Base-by-base conservation (phyloP, 2,888 invertebrate species). In the Caenorhabditis sinica region DNA sequence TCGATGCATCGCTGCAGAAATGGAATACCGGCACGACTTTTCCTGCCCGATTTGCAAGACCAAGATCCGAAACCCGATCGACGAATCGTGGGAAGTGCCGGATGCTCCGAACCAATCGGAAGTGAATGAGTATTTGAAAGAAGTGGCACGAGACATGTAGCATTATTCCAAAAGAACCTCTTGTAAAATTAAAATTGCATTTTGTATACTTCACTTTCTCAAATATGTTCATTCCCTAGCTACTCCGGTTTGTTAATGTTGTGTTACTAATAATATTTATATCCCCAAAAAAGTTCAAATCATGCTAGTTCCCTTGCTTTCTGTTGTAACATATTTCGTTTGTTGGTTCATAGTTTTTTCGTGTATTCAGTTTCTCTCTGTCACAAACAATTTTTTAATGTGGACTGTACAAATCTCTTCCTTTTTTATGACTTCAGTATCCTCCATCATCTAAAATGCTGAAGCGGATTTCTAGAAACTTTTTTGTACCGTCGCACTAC, bases 31-130 rank as follows among this genome's bases (percentile, higher is more conserved):
- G 6, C 60, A 60, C 0, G 83, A 87, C 25, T 88, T 88, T 63
- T 61, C 75, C 1, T 88, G 88, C 69, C 88, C 88, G 0, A 63
- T 88, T 43, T 88, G 88, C 69, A 77, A 80, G 60, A 82, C 71
- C 6, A 72, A 75, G 17, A 82, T 83, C 51, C 30, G 58, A 33
- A 73, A 85, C 3, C 88, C 88, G 0, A 73, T 88, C 23, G 86
- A 86, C 63, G 69, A 81, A 4, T 84, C 87, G 0, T 88, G 88
- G 88, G 87, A 86, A 40, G 87, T 88, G 11, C 66, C 87, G 0
- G 88, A 88, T 73, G 76, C 61, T 30, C 88, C 88, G 15, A 53
- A 74, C 15, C 65, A 75, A 20, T 53, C 71, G 4, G 87, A 88
- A 82, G 83, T 88, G 11, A 81, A 82, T 40, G 76, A 83, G 13